Conservation (phyloP, 2,888 invertebrate species). For the Galerucella nymphaeae region DNA sequence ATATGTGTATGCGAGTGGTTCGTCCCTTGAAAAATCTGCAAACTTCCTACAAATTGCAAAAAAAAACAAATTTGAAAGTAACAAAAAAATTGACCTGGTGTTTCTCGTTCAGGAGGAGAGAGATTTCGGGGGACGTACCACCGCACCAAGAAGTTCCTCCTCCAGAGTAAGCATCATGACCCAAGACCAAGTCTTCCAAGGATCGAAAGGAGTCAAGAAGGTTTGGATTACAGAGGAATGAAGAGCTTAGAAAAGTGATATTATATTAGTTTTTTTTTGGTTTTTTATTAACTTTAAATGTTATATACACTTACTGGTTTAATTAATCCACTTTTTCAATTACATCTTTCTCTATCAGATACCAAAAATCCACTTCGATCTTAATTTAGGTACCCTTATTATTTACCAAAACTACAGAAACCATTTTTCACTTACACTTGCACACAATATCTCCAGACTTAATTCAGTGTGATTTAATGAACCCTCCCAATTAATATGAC, state of each 20-base stretch:
- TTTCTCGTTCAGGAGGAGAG: conserved; percentile 59
- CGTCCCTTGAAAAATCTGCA: conserved; percentile 54
- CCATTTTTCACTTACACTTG: too few relatives aligned
- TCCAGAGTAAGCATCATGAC: conserved; percentile 25
- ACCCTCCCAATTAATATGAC: too few relatives aligned
- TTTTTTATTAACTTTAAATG: not conserved
- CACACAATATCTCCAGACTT: too few relatives aligned
- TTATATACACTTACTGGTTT: not conserved
- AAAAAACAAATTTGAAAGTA: conserved; percentile 35
- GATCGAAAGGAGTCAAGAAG: conserved; percentile 26
- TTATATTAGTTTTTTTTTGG: conserved; percentile 22
- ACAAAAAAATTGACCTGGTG: conserved; percentile 44
- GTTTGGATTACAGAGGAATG: conserved; percentile 21
- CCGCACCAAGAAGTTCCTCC: conserved; percentile 41
- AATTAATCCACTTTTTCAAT: not conserved
- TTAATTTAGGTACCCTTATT: too few relatives aligned
- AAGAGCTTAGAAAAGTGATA: conserved; percentile 36
- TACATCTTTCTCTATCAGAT: too few relatives aligned
- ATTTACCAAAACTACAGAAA: too few relatives aligned
- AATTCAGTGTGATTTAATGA: too few relatives aligned
- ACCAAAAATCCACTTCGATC: too few relatives aligned
- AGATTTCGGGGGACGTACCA: conserved; percentile 56
- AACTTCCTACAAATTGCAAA: conserved; percentile 36
- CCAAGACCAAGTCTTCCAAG: conserved; percentile 8
- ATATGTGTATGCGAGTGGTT: conserved; percentile 59